Evolutionary conservation across 2,888 invertebrate genomes (phyloP), one percentile per base, ranked within the genome.

Genomic region (Phaedon cochleariae): DNA sequence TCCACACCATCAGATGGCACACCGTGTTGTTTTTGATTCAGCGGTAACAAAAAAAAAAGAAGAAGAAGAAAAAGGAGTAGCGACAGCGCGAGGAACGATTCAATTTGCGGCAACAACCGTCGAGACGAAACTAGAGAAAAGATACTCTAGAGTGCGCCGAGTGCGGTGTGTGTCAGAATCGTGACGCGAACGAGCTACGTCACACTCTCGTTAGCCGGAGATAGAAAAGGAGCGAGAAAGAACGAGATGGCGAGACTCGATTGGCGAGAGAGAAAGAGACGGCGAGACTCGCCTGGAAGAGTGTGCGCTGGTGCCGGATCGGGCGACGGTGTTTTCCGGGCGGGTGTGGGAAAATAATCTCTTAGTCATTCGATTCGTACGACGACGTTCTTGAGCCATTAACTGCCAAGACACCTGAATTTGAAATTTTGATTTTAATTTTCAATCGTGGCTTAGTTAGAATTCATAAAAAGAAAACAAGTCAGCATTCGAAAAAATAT

Each of bases 151-250:
- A n/a, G 46, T 15, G 41, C n/a, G 26, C 26, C 58, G 55, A 59
- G 66, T n/a, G 49, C 59, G 52, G 62, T 65, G 67, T 68, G 70
- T 71, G 72, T 71, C 71, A 70, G 70, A 71, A 64, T 67, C 69
- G 69, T 72, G 74, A 72, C 72, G 74, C 70, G 66, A 60, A 59
- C 52, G 65, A 31, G 48, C 74, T 67, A 74, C 72, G 74, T 72
- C 74, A 73, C 69, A 71, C 65, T 72, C 71, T 71, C 69, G 69
- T 69, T 69, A 67, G 67, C 63, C 58, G 60, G 60, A n/a, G n/a
- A n/a, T n/a, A n/a, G n/a, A n/a, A n/a, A n/a, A n/a, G n/a, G 62
- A 65, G 21, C 46, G 49, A 49, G 45, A 59, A 54, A 59, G 69
- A 69, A 61, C 60, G 64, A 64, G 64, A 64, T 18, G 34, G 51